Evolutionary conservation across 2,113 vertebrate species (phyloP).

Genomic region (Chaetura pelagica): DNA sequence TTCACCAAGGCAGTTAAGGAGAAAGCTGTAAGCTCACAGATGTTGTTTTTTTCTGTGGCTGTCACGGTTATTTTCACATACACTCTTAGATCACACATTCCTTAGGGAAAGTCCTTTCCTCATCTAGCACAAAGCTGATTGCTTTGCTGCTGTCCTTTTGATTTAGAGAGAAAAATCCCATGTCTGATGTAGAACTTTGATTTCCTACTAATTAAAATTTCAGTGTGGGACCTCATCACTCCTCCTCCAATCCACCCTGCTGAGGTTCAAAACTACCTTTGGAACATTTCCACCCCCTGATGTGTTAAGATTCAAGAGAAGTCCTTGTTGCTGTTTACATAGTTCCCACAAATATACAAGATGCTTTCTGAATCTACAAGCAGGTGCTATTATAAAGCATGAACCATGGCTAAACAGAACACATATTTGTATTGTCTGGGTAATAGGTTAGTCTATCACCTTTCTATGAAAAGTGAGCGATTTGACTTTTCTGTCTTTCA

Average conservation of each 20-base stretch:
- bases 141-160: slow-evolving; percentile 28
- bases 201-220: slow-evolving; percentile 55
- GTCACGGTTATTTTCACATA: slow-evolving; percentile 20
- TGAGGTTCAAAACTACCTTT: slow-evolving; percentile 26
- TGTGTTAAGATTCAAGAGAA: neutral
- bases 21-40: neutral
- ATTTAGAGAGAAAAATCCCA: slow-evolving; percentile 35
- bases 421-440: neutral
- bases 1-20: neutral
- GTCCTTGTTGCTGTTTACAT: slow-evolving; percentile 1
- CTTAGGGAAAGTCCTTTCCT: slow-evolving; percentile 7
- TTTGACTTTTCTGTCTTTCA: neutral
- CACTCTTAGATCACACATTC: slow-evolving; percentile 28
- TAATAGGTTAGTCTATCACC: neutral
- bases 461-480: neutral
- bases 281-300: neutral
- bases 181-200: slow-evolving; percentile 48
- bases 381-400: neutral
- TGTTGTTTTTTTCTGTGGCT: neutral
- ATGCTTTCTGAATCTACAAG: neutral
- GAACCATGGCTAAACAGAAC: neutral
- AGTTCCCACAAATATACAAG: neutral
- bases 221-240: neutral
- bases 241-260: neutral
- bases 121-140: neutral